A percentile compares a stretch with the other conserved stretches of the same genome.
phyloP scores from a whole-genome alignment of 2,888 invertebrate species.

The Dorcus hopei region DNA sequence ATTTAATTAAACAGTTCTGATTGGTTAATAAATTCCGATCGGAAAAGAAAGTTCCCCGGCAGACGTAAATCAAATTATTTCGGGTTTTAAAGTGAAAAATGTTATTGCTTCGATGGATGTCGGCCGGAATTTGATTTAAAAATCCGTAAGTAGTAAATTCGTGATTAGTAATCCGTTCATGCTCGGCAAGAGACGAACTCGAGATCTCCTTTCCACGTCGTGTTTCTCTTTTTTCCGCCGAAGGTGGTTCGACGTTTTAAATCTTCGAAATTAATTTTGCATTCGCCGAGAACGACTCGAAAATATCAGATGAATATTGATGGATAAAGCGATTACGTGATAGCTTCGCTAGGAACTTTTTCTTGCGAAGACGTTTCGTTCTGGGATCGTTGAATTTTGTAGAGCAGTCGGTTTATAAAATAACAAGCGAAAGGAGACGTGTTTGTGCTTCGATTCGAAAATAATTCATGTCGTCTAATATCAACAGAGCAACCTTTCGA shows the following conservation, averaged over 20 bases:
- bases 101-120: too few relatives aligned
- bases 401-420: background rate
- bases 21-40: too few relatives aligned
- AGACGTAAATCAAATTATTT: too few relatives aligned
- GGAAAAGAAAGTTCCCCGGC: too few relatives aligned
- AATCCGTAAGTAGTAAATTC: background rate
- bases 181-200: background rate
- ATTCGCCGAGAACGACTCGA: conserved; percentile 15
- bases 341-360: background rate
- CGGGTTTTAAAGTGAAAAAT: too few relatives aligned
- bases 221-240: background rate
- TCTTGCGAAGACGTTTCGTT: background rate
- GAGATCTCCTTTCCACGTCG: background rate
- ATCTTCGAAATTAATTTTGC: conserved; percentile 30
- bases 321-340: background rate
- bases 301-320: background rate
- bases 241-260: conserved; percentile 22
- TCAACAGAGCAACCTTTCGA: background rate
- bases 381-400: background rate
- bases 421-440: background rate
- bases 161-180: conserved; percentile 1
- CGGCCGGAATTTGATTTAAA: background rate
- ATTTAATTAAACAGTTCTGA: too few relatives aligned
- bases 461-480: conserved; percentile 2
- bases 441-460: background rate